Evolutionary conservation across 2,888 invertebrate species (phyloP).

Genomic region (Dryocosmus kuriphilus): DNA sequence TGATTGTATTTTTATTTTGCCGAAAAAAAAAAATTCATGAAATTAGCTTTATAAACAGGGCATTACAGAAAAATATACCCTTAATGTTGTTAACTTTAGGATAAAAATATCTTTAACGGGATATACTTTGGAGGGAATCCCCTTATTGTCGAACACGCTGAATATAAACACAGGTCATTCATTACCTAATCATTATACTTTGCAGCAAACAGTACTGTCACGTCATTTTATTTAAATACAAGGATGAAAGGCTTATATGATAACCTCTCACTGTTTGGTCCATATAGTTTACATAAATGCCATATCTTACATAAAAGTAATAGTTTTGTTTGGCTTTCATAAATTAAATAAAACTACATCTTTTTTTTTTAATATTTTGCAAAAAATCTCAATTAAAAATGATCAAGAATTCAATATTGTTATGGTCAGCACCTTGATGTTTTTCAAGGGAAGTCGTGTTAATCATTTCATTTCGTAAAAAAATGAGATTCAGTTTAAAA

Average conservation of each 20-base stretch:
- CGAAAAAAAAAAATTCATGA: too few relatives aligned
- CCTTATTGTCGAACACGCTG: too few relatives aligned
- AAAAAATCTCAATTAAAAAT: neutral
- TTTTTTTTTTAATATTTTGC: neutral
- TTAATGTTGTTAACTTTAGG: too few relatives aligned
- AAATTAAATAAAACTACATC: neutral
- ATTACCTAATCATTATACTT: too few relatives aligned
- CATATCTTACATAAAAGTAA: neutral
- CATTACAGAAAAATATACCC: too few relatives aligned
- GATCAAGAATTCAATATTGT: neutral
- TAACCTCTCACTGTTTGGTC: neutral
- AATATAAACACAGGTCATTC: too few relatives aligned
- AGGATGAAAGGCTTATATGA: neutral
- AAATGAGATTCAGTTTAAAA: neutral
- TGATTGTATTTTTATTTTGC: too few relatives aligned
- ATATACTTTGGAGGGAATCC: too few relatives aligned
- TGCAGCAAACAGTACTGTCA: neutral
- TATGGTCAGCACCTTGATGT: constrained; percentile 19
- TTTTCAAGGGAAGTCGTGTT: neutral
- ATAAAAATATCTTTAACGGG: too few relatives aligned
- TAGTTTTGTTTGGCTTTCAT: neutral
- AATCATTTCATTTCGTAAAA: constrained; percentile 9
- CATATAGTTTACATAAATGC: neutral
- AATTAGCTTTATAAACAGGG: too few relatives aligned
- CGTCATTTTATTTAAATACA: neutral